Percentiles rank a stretch among this genome's conserved stretches.
Conservation (phyloP, 2,797 vertebrate genomes). For the Ispidina lecontei region DNA sequence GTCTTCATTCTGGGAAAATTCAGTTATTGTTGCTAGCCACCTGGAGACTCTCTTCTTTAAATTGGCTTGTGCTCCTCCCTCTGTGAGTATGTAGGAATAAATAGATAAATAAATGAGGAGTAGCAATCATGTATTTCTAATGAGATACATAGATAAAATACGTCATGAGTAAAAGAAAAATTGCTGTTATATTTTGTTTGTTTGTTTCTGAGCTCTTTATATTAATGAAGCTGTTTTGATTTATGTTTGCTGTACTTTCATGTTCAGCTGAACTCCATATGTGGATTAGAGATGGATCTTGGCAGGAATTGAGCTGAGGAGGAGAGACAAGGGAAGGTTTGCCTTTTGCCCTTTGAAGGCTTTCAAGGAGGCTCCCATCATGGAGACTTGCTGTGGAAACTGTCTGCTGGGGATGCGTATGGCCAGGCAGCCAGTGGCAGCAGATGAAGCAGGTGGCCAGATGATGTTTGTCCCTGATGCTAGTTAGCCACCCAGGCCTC, state of each 20-base stretch:
- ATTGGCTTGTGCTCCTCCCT: accelerated
- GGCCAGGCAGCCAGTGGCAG: background rate
- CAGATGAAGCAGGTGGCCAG: background rate
- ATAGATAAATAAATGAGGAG: background rate
- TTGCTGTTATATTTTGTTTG: background rate
- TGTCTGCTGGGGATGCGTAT: background rate
- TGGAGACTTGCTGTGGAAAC: accelerated
- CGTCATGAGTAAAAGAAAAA: background rate
- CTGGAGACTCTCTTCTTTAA: background rate
- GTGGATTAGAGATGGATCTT: background rate
- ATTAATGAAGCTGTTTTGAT: background rate
- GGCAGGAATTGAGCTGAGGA: background rate
- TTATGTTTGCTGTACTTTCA: background rate
- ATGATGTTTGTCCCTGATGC: background rate
- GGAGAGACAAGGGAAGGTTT: background rate
- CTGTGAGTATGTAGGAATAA: background rate
- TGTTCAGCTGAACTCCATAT: background rate
- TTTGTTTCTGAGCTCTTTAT: background rate
- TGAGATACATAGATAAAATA: background rate
- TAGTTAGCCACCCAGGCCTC: background rate
- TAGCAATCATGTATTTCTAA: background rate
- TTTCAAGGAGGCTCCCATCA: accelerated
- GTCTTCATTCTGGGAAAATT: background rate
- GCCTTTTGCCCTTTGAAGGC: background rate
- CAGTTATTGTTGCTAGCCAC: background rate